A percentile compares a stretch with the other conserved stretches of the same genome.
These are phyloP conservation scores for Trichomalopsis sarcophagae DNA, from an alignment of 1,140 invertebrate genomes.

Conservation along the genomic window DNA sequence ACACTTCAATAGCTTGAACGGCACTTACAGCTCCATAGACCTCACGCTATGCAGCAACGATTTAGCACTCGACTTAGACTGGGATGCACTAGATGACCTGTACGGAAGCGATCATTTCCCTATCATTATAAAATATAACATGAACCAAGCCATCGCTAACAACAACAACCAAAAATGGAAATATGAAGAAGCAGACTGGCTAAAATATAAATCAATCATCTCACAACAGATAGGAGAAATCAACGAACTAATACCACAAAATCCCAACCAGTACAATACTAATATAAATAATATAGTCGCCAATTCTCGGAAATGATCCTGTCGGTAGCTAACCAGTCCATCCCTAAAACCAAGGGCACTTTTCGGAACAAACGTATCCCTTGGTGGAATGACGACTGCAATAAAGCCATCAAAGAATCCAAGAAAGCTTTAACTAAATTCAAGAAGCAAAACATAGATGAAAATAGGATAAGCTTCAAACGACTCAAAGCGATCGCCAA, in stretches of 20 bases:
- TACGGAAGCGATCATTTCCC: slow-evolving; percentile 64
- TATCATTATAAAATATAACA: slow-evolving; percentile 54
- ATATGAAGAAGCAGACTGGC: slow-evolving; percentile 60
- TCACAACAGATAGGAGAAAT: slow-evolving; percentile 44
- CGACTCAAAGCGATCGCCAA: slow-evolving; percentile 54
- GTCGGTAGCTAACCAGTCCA: slow-evolving; percentile 48
- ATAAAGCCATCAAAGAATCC: slow-evolving; percentile 55
- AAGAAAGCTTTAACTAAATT: slow-evolving; percentile 60
- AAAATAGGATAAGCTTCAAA: slow-evolving; percentile 58
- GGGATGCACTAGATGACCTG: slow-evolving; percentile 56
- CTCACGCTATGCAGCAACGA: slow-evolving; percentile 56
- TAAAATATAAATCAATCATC: slow-evolving; percentile 43
- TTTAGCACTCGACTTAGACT: slow-evolving; percentile 57
- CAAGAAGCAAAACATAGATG: slow-evolving; percentile 58
- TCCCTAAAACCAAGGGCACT: not conserved
- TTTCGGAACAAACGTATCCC: slow-evolving; percentile 51
- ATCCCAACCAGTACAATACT: not conserved
- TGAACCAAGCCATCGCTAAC: not conserved
- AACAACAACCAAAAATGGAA: slow-evolving; percentile 37
- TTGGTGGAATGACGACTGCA: slow-evolving; percentile 66
- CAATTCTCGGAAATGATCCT: slow-evolving; percentile 56
- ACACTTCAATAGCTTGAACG: not conserved
- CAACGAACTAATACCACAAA: slow-evolving; percentile 29
- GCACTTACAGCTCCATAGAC: slow-evolving; percentile 55
- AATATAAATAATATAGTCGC: slow-evolving; percentile 54